These are phyloP conservation scores for Onychomys leucogaster DNA, from an alignment of 2,797 vertebrate species.

Conservation along the genomic window DNA sequence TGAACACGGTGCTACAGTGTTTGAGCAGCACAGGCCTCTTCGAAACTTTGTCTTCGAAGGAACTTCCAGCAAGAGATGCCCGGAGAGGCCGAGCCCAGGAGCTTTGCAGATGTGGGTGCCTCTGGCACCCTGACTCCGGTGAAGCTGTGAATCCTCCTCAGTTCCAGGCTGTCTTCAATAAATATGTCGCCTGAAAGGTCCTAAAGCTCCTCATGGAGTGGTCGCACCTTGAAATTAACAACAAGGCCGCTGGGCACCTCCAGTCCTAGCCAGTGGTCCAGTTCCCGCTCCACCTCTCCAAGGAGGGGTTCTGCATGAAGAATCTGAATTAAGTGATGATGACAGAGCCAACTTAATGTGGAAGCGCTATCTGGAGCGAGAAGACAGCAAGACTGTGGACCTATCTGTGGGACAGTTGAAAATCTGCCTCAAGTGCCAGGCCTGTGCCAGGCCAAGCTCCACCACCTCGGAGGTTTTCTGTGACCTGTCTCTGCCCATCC, in stretches of 20 bases:
- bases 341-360: conserved; percentile 95
- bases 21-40: conserved; percentile 94
- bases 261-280: conserved; percentile 84
- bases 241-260: conserved; percentile 85
- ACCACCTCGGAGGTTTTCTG: conserved; percentile 97
- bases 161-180: conserved; percentile 94
- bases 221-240: conserved; percentile 96
- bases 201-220: conserved; percentile 96
- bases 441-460: conserved; percentile 94
- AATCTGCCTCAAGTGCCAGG: conserved; percentile 95
- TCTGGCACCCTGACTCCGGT: conserved; percentile 91
- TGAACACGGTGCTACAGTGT: conserved; percentile 89
- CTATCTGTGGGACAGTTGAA: conserved; percentile 96
- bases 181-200: conserved; percentile 96
- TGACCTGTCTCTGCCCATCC: conserved; percentile 95
- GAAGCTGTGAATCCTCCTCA: conserved; percentile 92
- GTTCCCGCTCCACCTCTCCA: conserved; percentile 68
- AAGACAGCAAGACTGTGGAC: conserved; percentile 96
- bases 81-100: conserved; percentile 89
- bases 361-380: conserved; percentile 94
- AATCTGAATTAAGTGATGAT: conserved; percentile 88
- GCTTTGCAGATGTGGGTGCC: conserved; percentile 93
- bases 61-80: conserved; percentile 92
- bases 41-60: conserved; percentile 92
- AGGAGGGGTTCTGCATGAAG: conserved; percentile 79